Evolutionary conservation across 2,888 invertebrate genomes (phyloP).

Genomic region (Lobophora halterata): DNA sequence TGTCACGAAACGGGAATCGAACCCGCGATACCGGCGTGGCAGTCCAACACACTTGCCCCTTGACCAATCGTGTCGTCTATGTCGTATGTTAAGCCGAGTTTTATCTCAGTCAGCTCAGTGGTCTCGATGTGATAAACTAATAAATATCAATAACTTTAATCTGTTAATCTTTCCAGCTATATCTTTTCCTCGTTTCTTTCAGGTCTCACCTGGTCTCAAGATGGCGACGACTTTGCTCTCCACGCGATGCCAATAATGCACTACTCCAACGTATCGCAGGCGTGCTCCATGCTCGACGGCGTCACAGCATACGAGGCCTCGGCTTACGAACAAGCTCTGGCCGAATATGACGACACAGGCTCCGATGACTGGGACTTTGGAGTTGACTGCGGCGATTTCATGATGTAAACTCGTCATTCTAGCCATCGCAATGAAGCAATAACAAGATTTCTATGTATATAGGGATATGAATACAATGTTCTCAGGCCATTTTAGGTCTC

Average conservation of each 20-base stretch:
- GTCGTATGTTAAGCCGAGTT: too few relatives aligned
- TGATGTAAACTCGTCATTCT: slow-evolving; percentile 74
- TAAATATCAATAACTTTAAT: too few relatives aligned
- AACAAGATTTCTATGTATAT: too few relatives aligned
- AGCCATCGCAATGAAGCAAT: slow-evolving; percentile 11
- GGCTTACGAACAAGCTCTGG: slow-evolving; percentile 81
- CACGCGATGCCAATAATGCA: slow-evolving; percentile 84
- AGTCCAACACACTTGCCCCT: too few relatives aligned
- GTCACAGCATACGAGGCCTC: slow-evolving; percentile 82
- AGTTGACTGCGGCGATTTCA: slow-evolving; percentile 87
- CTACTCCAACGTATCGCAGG: slow-evolving; percentile 82
- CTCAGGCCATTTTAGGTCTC: too few relatives aligned
- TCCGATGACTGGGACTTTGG: slow-evolving; percentile 85
- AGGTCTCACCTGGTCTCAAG: slow-evolving; percentile 84
- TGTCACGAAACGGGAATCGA: not conserved
- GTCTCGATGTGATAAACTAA: too few relatives aligned
- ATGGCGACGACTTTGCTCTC: slow-evolving; percentile 84
- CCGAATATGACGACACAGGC: slow-evolving; percentile 79
- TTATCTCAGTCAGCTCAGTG: too few relatives aligned
- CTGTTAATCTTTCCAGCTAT: too few relatives aligned
- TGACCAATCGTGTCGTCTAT: too few relatives aligned
- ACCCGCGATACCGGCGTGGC: too few relatives aligned
- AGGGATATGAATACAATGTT: too few relatives aligned
- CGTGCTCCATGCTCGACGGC: slow-evolving; percentile 77
- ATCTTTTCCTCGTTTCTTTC: slow-evolving; percentile 36